A percentile compares a stretch with the other conserved stretches of the same genome.
These are phyloP conservation scores for Coranthus polyacanthus DNA, from an alignment of 2,797 vertebrate species.

Conservation along the genomic window DNA sequence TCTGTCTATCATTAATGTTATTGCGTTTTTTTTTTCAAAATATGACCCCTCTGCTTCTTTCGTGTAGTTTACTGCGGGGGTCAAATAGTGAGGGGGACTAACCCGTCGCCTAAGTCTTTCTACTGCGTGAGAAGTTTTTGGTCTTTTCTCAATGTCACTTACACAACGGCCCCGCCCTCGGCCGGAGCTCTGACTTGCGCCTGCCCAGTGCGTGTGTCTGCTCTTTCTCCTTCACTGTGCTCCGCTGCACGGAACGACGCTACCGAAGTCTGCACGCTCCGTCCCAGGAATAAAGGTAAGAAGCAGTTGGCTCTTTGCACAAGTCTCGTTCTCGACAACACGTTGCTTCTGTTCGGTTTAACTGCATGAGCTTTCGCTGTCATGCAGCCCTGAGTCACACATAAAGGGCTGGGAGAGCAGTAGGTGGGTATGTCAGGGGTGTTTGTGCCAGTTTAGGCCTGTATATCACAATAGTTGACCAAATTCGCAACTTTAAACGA, in stretches of 20 bases:
- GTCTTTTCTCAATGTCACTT: slow-evolving; percentile 48
- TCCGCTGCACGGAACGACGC: slow-evolving; percentile 55
- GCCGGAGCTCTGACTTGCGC: slow-evolving; percentile 58
- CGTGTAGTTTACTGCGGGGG: too few species aligned
- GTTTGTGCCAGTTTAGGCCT: slow-evolving; percentile 41
- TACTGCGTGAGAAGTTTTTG: too few species aligned
- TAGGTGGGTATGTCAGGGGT: slow-evolving; percentile 28
- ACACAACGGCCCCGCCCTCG: slow-evolving; percentile 64
- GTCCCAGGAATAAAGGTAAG: slow-evolving; percentile 73
- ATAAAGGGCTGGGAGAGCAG: slow-evolving; percentile 22
- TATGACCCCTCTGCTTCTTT: too few species aligned
- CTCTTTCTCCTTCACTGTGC: slow-evolving; percentile 80
- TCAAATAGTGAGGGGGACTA: too few species aligned
- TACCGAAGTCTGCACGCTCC: slow-evolving; percentile 46
- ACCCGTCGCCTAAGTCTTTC: too few species aligned
- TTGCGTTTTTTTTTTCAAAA: too few species aligned
- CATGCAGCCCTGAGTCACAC: slow-evolving; percentile 45
- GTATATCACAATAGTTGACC: neutral
- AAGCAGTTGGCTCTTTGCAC: neutral
- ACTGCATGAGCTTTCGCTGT: neutral
- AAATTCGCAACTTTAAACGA: slow-evolving; percentile 1
- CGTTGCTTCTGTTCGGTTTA: neutral
- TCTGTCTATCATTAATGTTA: too few species aligned
- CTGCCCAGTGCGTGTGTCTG: slow-evolving; percentile 58
- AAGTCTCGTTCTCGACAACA: neutral